Evolutionary conservation across 1,140 invertebrate genomes (phyloP).

Genomic region (Ceratosolen solmsi): DNA sequence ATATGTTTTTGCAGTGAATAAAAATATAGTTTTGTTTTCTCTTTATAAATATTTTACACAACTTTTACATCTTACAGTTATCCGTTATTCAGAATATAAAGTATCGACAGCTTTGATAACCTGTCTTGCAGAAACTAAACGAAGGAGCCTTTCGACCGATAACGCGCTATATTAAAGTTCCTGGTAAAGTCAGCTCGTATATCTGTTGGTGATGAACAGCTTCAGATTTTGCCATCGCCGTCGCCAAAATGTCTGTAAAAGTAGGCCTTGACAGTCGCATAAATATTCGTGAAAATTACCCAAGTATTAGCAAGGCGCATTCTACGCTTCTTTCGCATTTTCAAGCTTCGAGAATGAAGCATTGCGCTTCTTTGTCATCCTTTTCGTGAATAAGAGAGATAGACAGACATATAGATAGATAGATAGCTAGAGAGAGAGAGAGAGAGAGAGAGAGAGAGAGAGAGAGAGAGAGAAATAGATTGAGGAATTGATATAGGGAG

Average conservation of each 20-base stretch:
- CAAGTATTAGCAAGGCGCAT: neutral
- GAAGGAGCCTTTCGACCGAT: neutral
- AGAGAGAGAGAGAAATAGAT: too few species aligned
- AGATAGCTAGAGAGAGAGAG: too few species aligned
- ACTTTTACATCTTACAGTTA: neutral
- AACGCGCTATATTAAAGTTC: neutral
- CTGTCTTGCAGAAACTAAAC: neutral
- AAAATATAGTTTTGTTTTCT: too few species aligned
- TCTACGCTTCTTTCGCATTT: neutral
- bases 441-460: too few species aligned
- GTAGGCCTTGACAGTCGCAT: constrained; percentile 11
- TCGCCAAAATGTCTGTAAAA: neutral
- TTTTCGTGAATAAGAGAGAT: neutral
- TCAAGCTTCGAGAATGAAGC: too few species aligned
- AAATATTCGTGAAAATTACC: constrained; percentile 2
- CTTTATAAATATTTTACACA: too few species aligned
- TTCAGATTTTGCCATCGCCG: neutral
- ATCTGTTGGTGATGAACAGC: neutral
- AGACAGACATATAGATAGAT: too few species aligned
- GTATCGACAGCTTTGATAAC: neutral
- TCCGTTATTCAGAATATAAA: constrained; percentile 7
- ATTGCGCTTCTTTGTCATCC: neutral
- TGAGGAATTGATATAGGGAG: too few species aligned
- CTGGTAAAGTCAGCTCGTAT: neutral
- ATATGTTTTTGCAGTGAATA: too few species aligned